phyloP scores from a whole-genome alignment of 1,140 invertebrate genomes.

The Vanessa tameamea region DNA sequence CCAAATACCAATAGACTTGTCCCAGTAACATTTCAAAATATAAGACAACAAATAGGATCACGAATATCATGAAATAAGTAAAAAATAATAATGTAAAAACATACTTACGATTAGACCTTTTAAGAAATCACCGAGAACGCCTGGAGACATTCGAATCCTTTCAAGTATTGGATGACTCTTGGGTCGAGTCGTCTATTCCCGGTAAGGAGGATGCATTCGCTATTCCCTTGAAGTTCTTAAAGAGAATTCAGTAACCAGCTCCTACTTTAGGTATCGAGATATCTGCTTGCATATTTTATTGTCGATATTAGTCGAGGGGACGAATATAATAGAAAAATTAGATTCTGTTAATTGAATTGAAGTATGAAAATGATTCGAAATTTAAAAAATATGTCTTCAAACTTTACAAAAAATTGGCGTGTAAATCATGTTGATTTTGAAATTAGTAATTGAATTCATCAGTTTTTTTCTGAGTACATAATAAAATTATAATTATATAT shows the following conservation, averaged over 20 bases:
- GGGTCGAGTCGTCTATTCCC: conserved; percentile 10
- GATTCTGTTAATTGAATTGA: too few species aligned
- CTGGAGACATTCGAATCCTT: conserved; percentile 14
- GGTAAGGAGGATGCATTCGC: not conserved
- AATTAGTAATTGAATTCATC: too few species aligned
- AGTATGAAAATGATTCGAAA: too few species aligned
- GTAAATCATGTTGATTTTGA: too few species aligned
- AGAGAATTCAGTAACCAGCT: not conserved
- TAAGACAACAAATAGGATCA: conserved; percentile 4
- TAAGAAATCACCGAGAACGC: conserved; percentile 8
- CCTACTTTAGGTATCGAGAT: not conserved
- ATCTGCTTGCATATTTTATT: not conserved
- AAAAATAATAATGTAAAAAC: not conserved
- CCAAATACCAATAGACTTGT: not conserved
- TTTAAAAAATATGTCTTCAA: too few species aligned
- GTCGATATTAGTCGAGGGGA: too few species aligned
- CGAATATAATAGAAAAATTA: too few species aligned
- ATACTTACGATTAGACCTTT: conserved; percentile 4
- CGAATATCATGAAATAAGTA: conserved; percentile 6
- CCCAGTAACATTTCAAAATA: not conserved
- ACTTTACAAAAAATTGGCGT: too few species aligned
- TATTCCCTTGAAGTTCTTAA: not conserved
- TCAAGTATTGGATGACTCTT: conserved; percentile 5
- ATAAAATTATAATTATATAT: too few species aligned
- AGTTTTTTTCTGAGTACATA: too few species aligned